Base-by-base conservation (phyloP, 1,140 invertebrate genomes). In the Gonioctena quinquepunctata region DNA sequence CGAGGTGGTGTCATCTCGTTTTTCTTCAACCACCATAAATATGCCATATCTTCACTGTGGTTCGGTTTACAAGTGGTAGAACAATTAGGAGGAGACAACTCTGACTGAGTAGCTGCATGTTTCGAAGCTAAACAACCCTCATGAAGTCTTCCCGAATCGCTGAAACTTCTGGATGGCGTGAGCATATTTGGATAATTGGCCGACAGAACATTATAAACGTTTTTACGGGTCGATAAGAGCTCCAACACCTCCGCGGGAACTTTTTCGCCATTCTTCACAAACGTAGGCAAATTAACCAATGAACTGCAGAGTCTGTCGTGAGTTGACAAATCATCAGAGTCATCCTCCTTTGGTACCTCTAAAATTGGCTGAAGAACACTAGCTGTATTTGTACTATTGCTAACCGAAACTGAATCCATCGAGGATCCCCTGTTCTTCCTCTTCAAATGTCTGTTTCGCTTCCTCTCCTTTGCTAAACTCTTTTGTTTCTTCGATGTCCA, bases 211-310 rank as follows among this genome's bases (percentile, higher is more conserved):
- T 90, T 89, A 76, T 91, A 92, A 6, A 92, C 88, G 70, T 90
- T 88, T 73, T 89, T 90, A 57, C 89, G 86, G 5, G 88, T 89
- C 5, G 90, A 90, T 76, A 94, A 84, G 42, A 90, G 81, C 78
- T 93, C 91, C 59, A 93, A 83, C 3, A 93, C 91, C 80, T 93
- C 92, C 4, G 90, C 80, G 0, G 92, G 91, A 0, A 93, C 88
- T 66, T 88, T 90, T 79, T 94, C 92, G 0, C 91, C 91, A 75
- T 92, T 91, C 49, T 88, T 89, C 28, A 95, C 88, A 74, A 91
- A 96, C 0, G 94, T 95, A 0, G 94, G 94, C 48, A 96, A 81
- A 77, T 91, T 92, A 4, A 95, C 89, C 68, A 95, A 83, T 8
- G 93, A 95, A 72, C 89, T 92, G 74, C 90, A 94, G 19, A 75